phyloP scores from a whole-genome alignment of 2,113 vertebrate species.

The Melanotaenia duboulayi region DNA sequence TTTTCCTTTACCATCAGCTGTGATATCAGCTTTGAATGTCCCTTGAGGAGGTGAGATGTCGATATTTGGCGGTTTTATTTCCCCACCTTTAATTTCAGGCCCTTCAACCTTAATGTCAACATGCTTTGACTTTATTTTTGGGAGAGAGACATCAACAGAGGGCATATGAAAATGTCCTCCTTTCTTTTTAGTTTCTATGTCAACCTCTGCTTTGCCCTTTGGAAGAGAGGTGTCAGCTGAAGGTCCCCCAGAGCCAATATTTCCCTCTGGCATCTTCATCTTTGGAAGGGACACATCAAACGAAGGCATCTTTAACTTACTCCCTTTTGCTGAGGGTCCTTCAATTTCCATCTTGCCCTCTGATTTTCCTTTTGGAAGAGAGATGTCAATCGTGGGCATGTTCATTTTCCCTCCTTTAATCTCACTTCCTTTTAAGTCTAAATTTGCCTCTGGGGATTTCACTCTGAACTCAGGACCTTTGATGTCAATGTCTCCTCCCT shows the following conservation, averaged over 20 bases:
- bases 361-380: conserved; percentile 48
- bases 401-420: conserved; percentile 53
- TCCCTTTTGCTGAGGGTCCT: conserved; percentile 26
- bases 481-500: conserved; percentile 16
- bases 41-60: conserved; percentile 70
- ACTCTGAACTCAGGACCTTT: conserved; percentile 49
- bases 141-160: conserved; percentile 57
- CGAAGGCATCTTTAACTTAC: conserved; percentile 55
- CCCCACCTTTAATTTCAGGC: conserved; percentile 46
- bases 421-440: conserved; percentile 34
- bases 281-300: conserved; percentile 55
- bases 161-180: conserved; percentile 58
- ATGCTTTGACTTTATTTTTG: conserved; percentile 47
- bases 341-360: conserved; percentile 39
- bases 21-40: conserved; percentile 37
- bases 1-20: conserved; percentile 19
- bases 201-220: conserved; percentile 43
- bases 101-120: conserved; percentile 35
- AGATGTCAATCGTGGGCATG: conserved; percentile 67
- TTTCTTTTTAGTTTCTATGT: conserved; percentile 48
- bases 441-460: conserved; percentile 30
- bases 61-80: conserved; percentile 64
- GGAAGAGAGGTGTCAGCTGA: conserved; percentile 54
- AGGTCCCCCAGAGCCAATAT: conserved; percentile 34
- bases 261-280: conserved; percentile 34